phyloP scores from a whole-genome alignment of 2,113 vertebrate genomes.

The Microtus ochrogaster region DNA sequence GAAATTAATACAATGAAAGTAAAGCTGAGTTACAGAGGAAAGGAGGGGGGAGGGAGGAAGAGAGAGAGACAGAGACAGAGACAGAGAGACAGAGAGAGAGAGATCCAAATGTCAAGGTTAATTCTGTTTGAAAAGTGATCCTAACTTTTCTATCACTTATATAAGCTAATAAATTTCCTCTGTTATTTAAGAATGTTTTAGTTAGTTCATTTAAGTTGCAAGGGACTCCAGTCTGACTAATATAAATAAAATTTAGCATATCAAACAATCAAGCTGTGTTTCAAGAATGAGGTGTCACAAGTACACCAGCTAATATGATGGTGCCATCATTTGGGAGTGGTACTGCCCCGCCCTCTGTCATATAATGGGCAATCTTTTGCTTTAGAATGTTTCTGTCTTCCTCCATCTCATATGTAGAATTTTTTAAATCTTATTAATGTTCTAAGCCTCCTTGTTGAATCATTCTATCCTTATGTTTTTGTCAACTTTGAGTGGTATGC shows the following conservation, averaged over 20 bases:
- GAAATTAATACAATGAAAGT: background rate
- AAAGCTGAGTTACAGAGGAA: background rate
- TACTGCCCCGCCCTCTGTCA: background rate
- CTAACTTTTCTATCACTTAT: background rate
- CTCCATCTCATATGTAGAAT: background rate
- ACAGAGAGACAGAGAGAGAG: background rate
- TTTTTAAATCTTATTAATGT: background rate
- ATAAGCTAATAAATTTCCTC: background rate
- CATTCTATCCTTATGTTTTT: background rate
- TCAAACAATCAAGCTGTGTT: background rate
- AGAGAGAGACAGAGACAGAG: no score
- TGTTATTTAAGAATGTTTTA: slow-evolving; percentile 36
- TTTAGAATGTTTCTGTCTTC: slow-evolving; percentile 4
- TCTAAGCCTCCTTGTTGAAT: background rate
- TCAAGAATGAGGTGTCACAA: background rate
- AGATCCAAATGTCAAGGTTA: background rate
- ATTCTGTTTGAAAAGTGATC: background rate
- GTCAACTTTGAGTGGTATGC: background rate
- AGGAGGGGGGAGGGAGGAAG: background rate
- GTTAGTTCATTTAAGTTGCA: background rate
- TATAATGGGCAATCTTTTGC: background rate
- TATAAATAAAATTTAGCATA: slow-evolving; percentile 18
- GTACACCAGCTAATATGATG: background rate
- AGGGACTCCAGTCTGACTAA: background rate
- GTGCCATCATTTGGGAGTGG: background rate